Conservation (phyloP, 2,888 invertebrate species). For the Cryptocheilus praepositus region DNA sequence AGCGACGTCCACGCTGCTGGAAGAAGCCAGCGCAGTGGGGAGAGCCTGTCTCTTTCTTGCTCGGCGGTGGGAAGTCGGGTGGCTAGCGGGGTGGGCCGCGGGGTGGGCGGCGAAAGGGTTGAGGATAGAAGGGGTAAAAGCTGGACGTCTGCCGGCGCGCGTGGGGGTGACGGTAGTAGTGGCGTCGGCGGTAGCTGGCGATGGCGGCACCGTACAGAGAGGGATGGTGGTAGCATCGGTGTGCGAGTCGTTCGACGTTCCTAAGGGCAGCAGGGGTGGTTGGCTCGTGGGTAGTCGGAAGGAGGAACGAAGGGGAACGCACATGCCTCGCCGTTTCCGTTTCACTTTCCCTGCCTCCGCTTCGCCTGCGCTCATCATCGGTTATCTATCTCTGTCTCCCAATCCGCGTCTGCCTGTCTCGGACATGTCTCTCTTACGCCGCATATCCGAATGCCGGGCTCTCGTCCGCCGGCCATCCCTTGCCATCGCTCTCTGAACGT, state of each 20-base stretch:
- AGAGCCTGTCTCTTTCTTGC: no score
- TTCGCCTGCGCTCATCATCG: slow-evolving; percentile 17
- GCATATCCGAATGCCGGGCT: not conserved
- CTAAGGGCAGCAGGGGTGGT: not conserved
- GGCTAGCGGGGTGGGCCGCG: slow-evolving; percentile 9
- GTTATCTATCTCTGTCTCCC: slow-evolving; percentile 11
- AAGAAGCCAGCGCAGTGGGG: not conserved
- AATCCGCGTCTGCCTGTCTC: slow-evolving; percentile 27
- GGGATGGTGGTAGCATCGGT: not conserved
- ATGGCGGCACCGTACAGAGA: not conserved
- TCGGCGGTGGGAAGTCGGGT: slow-evolving; percentile 23
- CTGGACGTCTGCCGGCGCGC: slow-evolving; percentile 62
- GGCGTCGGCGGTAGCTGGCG: not conserved
- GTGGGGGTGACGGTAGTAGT: not conserved
- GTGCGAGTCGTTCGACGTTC: not conserved
- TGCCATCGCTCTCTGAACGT: slow-evolving; percentile 27
- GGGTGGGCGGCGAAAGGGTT: slow-evolving; percentile 14
- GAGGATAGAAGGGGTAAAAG: no score
- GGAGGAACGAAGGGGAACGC: not conserved
- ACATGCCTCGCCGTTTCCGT: slow-evolving; percentile 7
- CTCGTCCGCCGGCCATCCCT: not conserved
- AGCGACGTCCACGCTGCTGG: slow-evolving; percentile 53
- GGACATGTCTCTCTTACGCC: not conserved
- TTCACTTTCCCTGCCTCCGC: slow-evolving; percentile 9
- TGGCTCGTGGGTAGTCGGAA: no score